These are phyloP conservation scores for Pampus argenteus DNA, from an alignment of 2,797 vertebrate species.

Conservation along the genomic window DNA sequence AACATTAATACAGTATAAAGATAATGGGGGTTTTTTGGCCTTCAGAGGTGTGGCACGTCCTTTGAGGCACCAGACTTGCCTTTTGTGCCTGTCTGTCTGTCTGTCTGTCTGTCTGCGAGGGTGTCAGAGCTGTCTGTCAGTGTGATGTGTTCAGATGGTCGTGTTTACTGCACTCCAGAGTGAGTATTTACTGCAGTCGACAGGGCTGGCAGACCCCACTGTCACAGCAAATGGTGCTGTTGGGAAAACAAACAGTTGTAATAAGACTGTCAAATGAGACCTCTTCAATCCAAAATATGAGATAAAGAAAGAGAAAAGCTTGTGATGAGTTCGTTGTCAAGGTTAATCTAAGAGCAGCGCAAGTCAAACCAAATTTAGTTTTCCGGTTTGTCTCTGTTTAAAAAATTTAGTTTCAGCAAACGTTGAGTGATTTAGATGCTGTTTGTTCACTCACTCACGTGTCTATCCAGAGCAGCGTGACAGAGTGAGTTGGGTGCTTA, in stretches of 20 bases:
- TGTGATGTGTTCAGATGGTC: slow-evolving; percentile 77
- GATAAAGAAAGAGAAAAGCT: slow-evolving; percentile 9
- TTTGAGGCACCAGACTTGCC: slow-evolving; percentile 13
- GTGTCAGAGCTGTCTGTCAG: slow-evolving; percentile 44
- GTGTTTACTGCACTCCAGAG: slow-evolving; percentile 78
- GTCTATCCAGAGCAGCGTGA: slow-evolving; percentile 47
- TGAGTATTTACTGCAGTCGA: too few relatives aligned
- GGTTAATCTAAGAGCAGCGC: slow-evolving; percentile 7
- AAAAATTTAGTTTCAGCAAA: slow-evolving; percentile 6
- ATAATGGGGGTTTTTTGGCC: too few relatives aligned
- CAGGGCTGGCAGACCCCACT: slow-evolving; percentile 77
- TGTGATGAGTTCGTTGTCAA: neutral
- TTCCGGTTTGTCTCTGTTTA: neutral
- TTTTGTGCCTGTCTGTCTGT: slow-evolving; percentile 4
- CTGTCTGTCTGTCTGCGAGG: slow-evolving; percentile 6
- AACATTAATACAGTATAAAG: too few relatives aligned
- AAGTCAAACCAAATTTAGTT: too few relatives aligned
- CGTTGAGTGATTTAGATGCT: slow-evolving; percentile 33
- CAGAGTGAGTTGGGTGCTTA: slow-evolving; percentile 40
- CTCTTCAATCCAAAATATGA: slow-evolving; percentile 17
- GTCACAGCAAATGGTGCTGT: slow-evolving; percentile 84
- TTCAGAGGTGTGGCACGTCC: neutral
- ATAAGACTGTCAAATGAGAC: slow-evolving; percentile 70
- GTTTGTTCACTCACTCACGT: slow-evolving; percentile 51
- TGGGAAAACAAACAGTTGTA: slow-evolving; percentile 83